Conservation (phyloP, 2,113 vertebrate species). For the Semnopithecus entellus region DNA sequence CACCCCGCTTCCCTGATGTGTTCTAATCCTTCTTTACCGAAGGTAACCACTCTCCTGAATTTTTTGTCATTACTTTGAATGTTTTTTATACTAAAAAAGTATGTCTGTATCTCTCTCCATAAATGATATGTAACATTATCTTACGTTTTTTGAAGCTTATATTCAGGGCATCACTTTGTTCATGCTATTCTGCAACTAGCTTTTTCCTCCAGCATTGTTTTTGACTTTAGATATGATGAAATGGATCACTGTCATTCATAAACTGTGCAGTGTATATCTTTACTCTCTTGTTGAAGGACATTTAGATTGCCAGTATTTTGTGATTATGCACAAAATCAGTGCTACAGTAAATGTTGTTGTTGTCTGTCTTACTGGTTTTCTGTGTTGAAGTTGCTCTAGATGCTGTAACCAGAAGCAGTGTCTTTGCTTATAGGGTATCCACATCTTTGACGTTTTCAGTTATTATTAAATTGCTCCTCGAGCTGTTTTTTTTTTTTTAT, state of each 20-base stretch:
- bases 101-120: not conserved
- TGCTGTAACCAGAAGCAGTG: not conserved
- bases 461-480: not conserved
- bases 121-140: not conserved
- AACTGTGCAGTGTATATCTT: not conserved
- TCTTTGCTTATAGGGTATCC: not conserved
- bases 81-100: not conserved
- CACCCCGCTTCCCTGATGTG: not conserved
- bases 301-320: slow-evolving; percentile 18
- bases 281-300: not conserved
- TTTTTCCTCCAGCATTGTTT: not conserved
- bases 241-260: not conserved
- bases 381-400: not conserved
- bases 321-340: not conserved
- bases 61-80: not conserved
- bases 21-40: not conserved
- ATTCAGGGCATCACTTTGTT: not conserved
- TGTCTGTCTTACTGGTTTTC: not conserved
- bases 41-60: not conserved
- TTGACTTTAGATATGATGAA: not conserved
- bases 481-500: not conserved
- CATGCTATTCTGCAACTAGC: not conserved
- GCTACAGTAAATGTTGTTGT: not conserved
- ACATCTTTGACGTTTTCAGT: not conserved
- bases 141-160: not conserved